These are phyloP conservation scores for Neodiprion fabricii DNA, from an alignment of 1,140 invertebrate genomes.

Conservation along the genomic window DNA sequence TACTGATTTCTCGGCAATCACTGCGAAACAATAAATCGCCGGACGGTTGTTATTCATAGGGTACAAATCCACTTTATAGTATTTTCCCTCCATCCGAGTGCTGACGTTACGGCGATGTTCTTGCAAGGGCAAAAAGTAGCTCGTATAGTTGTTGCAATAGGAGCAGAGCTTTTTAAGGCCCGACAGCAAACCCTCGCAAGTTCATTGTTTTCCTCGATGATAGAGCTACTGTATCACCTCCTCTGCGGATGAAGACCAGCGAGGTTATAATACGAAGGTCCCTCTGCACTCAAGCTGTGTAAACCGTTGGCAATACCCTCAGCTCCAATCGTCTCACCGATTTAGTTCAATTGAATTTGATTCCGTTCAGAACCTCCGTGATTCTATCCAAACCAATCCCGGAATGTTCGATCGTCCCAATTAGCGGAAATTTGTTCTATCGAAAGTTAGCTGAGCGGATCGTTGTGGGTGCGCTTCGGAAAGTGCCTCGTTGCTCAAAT, in stretches of 20 bases:
- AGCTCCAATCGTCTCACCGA: not conserved
- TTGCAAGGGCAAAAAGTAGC: too few relatives aligned
- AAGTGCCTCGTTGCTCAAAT: too few relatives aligned
- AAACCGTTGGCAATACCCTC: slow-evolving; percentile 3
- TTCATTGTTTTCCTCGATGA: too few relatives aligned
- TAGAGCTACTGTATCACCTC: too few relatives aligned
- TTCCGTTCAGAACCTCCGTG: not conserved
- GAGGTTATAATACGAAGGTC: too few relatives aligned
- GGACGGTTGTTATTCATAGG: not conserved
- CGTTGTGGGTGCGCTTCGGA: too few relatives aligned
- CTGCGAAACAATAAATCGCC: not conserved
- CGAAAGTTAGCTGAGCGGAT: not conserved
- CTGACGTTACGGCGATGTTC: too few relatives aligned
- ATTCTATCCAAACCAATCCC: not conserved
- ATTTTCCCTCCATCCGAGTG: not conserved
- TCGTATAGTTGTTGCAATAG: too few relatives aligned
- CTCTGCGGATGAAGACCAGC: too few relatives aligned
- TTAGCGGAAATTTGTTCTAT: not conserved
- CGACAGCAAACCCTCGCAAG: too few relatives aligned
- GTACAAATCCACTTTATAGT: not conserved
- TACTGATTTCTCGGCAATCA: not conserved
- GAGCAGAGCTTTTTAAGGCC: too few relatives aligned
- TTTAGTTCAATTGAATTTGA: not conserved
- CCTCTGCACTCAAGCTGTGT: not conserved
- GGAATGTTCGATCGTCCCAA: not conserved